phyloP scores from a whole-genome alignment of 2,888 invertebrate genomes.

The Eueremaeus valkanovi region DNA sequence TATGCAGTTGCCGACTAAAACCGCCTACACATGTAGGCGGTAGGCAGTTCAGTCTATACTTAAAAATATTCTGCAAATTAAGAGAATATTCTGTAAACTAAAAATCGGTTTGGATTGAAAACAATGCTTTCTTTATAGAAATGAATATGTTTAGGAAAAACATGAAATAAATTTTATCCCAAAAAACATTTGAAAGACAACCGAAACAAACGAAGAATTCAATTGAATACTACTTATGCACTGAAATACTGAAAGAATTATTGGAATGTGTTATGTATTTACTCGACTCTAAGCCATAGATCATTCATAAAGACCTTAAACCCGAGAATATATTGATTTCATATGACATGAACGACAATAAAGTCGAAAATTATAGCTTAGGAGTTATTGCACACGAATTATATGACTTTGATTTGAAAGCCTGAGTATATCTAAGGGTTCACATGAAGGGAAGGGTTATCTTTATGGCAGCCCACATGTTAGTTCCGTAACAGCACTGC shows the following conservation, averaged over 20 bases:
- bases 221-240: background rate
- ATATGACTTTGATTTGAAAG: background rate
- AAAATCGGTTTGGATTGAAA: background rate
- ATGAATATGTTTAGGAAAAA: background rate
- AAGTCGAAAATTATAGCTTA: background rate
- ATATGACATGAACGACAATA: background rate
- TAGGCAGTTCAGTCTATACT: no score
- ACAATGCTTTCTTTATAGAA: background rate
- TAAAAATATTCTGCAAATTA: background rate
- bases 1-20: no score
- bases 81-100: background rate
- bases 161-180: background rate
- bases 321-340: background rate
- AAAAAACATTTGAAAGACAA: background rate
- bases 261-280: background rate
- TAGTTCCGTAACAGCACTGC: conserved; percentile 41
- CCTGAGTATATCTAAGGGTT: no score
- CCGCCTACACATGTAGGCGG: no score
- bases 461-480: no score
- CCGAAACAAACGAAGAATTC: background rate
- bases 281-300: background rate
- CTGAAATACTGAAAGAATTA: background rate
- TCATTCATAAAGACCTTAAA: background rate
- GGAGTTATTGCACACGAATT: background rate
- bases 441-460: no score